A percentile compares a stretch with the other conserved stretches of the same genome.
These are phyloP conservation scores for Neodontobutis hainanensis DNA, from an alignment of 2,113 vertebrate genomes.

Conservation along the genomic window DNA sequence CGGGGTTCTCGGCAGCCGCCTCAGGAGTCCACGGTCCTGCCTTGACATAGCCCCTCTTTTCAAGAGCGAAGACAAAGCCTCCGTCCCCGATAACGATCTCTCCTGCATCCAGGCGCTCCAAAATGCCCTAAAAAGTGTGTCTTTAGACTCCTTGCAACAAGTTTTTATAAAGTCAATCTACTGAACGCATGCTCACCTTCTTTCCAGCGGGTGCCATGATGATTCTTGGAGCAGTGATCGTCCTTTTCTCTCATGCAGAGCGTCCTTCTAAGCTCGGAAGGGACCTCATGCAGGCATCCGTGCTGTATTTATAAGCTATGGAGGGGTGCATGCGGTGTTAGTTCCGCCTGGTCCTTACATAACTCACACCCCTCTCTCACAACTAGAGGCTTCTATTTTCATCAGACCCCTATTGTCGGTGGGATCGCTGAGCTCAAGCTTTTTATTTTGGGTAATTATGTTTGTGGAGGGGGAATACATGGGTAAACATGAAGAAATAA, in stretches of 20 bases:
- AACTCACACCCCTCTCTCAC: not conserved
- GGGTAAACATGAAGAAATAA: no score
- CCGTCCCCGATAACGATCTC: slow-evolving; percentile 95
- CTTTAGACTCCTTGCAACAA: no score
- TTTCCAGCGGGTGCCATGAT: slow-evolving; percentile 78
- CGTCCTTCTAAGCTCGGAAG: slow-evolving; percentile 26
- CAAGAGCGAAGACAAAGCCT: slow-evolving; percentile 94
- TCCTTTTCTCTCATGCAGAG: slow-evolving; percentile 2
- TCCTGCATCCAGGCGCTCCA: slow-evolving; percentile 90
- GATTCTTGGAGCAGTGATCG: slow-evolving; percentile 35
- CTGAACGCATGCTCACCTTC: slow-evolving; percentile 53
- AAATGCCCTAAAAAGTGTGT: slow-evolving; percentile 80
- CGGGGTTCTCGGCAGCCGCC: slow-evolving; percentile 90
- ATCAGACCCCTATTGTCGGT: not conserved
- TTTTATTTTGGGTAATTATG: not conserved
- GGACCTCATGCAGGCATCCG: not conserved
- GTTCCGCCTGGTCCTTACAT: slow-evolving; percentile 27
- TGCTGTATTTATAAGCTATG: slow-evolving; percentile 57
- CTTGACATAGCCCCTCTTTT: slow-evolving; percentile 96
- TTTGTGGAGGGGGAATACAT: no score
- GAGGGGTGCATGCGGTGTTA: slow-evolving; percentile 26
- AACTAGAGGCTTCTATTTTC: not conserved
- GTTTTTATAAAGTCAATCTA: no score
- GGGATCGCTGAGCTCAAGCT: no score
- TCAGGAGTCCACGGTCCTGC: slow-evolving; percentile 98